A percentile compares a stretch with the other conserved stretches of the same genome.
These are phyloP conservation scores for Tiaroga cobitis DNA, from an alignment of 2,797 vertebrate genomes.

Conservation along the genomic window DNA sequence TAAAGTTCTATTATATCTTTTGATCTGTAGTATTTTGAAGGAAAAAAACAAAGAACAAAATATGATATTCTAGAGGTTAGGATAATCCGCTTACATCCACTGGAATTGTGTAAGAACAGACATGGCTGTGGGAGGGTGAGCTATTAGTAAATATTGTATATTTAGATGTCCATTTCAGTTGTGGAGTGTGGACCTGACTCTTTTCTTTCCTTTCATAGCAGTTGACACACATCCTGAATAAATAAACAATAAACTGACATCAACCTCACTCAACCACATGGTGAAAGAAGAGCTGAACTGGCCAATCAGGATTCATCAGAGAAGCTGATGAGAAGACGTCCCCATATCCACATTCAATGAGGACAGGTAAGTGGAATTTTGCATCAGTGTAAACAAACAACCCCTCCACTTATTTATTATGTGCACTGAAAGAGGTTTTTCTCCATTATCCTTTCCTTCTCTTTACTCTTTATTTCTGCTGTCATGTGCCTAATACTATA, in stretches of 20 bases:
- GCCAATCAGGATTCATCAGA: constrained; percentile 19
- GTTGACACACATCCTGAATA: not conserved
- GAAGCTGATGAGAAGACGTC: not conserved
- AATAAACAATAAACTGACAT: not conserved
- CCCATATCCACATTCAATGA: not conserved
- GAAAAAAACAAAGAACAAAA: not conserved
- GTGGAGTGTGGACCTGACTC: not conserved
- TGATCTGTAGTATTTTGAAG: not conserved
- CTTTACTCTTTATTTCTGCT: not conserved
- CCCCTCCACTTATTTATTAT: not conserved
- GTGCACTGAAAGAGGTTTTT: not conserved
- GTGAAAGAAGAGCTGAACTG: not conserved
- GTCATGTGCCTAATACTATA: not conserved
- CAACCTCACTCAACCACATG: too few relatives aligned
- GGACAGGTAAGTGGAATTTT: not conserved
- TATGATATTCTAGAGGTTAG: not conserved
- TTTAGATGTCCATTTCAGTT: constrained; percentile 12
- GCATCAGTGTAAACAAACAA: constrained; percentile 9
- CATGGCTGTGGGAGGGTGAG: not conserved
- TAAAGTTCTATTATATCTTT: not conserved
- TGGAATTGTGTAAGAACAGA: not conserved
- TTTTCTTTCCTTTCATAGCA: constrained; percentile 4
- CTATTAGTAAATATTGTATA: not conserved
- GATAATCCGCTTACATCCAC: constrained; percentile 11
- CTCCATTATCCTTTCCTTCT: not conserved